phyloP scores from a whole-genome alignment of 2,888 invertebrate genomes.

The Dioctria linearis region DNA sequence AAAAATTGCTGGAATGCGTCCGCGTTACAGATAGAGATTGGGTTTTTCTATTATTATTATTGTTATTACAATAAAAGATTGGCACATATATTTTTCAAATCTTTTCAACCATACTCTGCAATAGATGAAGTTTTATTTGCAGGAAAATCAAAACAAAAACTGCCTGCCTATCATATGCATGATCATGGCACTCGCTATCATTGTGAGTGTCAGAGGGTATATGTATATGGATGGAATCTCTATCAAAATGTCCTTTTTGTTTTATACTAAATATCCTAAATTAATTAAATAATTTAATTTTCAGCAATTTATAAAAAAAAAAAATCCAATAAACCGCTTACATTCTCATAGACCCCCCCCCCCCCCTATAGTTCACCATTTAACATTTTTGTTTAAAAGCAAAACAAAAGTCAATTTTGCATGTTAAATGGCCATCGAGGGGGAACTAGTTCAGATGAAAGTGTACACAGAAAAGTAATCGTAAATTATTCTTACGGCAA shows the following conservation, averaged over 20 bases:
- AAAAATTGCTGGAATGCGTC: no score
- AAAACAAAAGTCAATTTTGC: slow-evolving; percentile 38
- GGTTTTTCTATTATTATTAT: no score
- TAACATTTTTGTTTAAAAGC: slow-evolving; percentile 1
- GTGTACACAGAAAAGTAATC: slow-evolving; percentile 55
- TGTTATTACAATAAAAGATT: no score
- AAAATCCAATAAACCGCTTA: not conserved
- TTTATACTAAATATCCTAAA: not conserved
- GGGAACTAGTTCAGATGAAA: slow-evolving; percentile 47
- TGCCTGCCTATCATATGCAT: no score
- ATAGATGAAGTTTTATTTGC: no score
- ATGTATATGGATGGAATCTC: not conserved
- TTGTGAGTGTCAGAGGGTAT: not conserved
- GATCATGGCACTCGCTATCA: no score
- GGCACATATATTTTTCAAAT: no score
- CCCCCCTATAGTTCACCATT: not conserved
- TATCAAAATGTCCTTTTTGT: not conserved
- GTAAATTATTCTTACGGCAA: slow-evolving; percentile 56
- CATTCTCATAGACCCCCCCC: not conserved
- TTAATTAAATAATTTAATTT: no score
- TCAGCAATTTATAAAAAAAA: not conserved
- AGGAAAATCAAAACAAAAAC: no score
- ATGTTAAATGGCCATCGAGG: slow-evolving; percentile 55
- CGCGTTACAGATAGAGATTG: no score
- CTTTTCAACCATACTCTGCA: no score